phyloP scores from a whole-genome alignment of 2,888 invertebrate genomes.

The Galerucella calmariensis region DNA sequence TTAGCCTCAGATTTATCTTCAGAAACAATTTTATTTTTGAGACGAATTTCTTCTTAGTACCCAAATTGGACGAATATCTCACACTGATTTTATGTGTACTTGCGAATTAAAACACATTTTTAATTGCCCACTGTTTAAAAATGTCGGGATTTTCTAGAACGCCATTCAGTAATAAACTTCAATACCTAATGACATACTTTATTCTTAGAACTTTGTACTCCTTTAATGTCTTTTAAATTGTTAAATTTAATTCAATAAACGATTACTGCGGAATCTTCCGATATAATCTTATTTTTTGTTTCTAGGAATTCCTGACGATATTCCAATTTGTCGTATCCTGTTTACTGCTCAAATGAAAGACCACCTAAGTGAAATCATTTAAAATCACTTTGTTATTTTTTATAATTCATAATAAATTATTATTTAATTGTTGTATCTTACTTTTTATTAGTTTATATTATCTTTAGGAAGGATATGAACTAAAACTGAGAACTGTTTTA shows the following conservation, averaged over 20 bases:
- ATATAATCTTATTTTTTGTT: background rate
- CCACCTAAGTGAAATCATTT: background rate
- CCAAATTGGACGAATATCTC: too few relatives aligned
- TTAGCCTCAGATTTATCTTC: too few relatives aligned
- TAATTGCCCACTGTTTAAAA: too few relatives aligned
- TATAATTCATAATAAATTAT: background rate
- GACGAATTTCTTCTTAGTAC: too few relatives aligned
- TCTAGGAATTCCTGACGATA: conserved; percentile 2
- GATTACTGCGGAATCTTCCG: background rate
- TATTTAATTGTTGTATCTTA: background rate
- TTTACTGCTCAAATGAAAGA: background rate
- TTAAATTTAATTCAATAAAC: background rate
- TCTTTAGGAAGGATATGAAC: background rate
- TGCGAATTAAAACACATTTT: too few relatives aligned
- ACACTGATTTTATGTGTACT: too few relatives aligned
- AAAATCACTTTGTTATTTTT: background rate
- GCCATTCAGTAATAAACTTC: too few relatives aligned
- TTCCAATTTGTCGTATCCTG: background rate
- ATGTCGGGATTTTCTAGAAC: too few relatives aligned
- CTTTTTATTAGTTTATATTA: background rate
- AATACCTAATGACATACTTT: too few relatives aligned
- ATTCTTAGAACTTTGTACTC: background rate
- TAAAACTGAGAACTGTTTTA: background rate
- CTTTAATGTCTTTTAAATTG: background rate
- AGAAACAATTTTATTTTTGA: too few relatives aligned